Evolutionary conservation across 2,113 vertebrate genomes (phyloP).

Genomic region (Notothenia coriiceps): DNA sequence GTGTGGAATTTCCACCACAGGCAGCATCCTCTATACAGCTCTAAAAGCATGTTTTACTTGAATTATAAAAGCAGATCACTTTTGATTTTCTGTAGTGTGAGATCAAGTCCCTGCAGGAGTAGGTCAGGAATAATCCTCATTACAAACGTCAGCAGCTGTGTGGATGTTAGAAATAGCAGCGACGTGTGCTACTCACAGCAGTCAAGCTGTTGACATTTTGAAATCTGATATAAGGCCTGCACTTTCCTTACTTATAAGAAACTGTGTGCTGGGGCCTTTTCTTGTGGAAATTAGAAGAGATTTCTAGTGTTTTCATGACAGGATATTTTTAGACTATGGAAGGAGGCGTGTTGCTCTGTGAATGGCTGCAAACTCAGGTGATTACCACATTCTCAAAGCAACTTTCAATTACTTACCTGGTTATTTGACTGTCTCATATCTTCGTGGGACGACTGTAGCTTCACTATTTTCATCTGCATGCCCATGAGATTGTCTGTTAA

Average conservation of each 20-base stretch:
- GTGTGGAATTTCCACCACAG: background rate
- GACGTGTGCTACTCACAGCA: slow-evolving; percentile 56
- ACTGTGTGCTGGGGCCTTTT: slow-evolving; percentile 14
- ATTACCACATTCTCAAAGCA: background rate
- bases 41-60: background rate
- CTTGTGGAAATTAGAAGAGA: background rate
- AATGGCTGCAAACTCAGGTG: background rate
- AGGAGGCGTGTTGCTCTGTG: background rate
- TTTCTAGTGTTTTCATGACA: background rate
- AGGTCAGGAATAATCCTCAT: slow-evolving; percentile 47
- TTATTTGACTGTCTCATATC: slow-evolving; percentile 67
- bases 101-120: slow-evolving; percentile 12
- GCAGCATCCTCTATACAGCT: slow-evolving; percentile 26
- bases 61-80: background rate
- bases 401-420: slow-evolving; percentile 67
- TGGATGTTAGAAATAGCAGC: slow-evolving; percentile 71
- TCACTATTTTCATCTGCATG: slow-evolving; percentile 80
- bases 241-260: slow-evolving; percentile 48
- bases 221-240: slow-evolving; percentile 70
- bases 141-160: slow-evolving; percentile 67
- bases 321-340: background rate
- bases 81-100: background rate
- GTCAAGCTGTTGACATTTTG: slow-evolving; percentile 54
- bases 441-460: slow-evolving; percentile 77
- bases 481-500: slow-evolving; percentile 77